These are phyloP conservation scores for Tiliacea aurago DNA, from an alignment of 2,888 invertebrate genomes.

Conservation along the genomic window DNA sequence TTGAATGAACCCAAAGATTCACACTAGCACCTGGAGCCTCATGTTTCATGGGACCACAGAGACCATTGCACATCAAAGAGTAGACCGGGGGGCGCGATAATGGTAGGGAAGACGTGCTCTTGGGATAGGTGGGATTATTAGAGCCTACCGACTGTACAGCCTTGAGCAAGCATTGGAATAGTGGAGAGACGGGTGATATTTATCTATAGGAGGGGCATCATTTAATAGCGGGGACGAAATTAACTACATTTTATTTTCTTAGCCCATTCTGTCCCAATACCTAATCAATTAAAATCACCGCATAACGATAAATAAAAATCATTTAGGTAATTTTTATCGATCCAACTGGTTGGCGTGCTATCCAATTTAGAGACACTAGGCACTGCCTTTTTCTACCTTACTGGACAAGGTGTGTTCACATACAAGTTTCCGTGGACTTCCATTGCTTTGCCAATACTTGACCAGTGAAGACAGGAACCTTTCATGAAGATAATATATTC, in stretches of 20 bases:
- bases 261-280: background rate
- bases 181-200: no score
- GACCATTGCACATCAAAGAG: no score
- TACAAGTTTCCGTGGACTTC: background rate
- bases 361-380: background rate
- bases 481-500: constrained; percentile 13
- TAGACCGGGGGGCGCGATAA: no score
- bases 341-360: background rate
- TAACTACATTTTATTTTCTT: background rate
- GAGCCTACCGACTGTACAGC: no score
- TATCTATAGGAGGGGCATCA: no score
- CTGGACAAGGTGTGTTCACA: background rate
- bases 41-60: no score
- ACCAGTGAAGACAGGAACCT: background rate
- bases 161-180: no score
- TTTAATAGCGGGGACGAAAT: background rate
- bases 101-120: no score
- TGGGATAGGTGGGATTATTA: no score
- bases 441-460: constrained; percentile 8
- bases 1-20: no score
- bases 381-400: background rate
- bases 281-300: background rate
- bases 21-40: no score
- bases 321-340: background rate
- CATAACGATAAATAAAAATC: background rate